phyloP scores from a whole-genome alignment of 2,113 vertebrate genomes.

The Grammomys surdaster region DNA sequence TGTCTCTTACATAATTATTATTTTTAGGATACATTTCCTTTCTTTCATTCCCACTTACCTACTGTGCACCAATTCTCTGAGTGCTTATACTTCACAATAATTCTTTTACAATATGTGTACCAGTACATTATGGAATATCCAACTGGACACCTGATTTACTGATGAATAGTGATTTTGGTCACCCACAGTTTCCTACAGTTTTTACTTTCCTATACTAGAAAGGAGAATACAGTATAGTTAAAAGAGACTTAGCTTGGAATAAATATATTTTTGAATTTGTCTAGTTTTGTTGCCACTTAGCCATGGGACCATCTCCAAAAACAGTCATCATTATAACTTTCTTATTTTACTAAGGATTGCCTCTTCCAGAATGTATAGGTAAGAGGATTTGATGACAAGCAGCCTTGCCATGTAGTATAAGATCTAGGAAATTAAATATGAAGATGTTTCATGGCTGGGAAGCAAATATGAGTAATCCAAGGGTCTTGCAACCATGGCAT shows the following conservation, averaged over 20 bases:
- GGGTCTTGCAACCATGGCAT: conserved; percentile 8
- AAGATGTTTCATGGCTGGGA: background rate
- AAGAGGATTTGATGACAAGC: background rate
- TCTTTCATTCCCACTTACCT: background rate
- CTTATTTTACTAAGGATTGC: background rate
- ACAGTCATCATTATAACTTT: background rate
- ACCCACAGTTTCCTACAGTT: background rate
- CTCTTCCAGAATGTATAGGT: conserved; percentile 22
- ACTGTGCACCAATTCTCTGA: background rate
- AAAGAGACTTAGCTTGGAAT: background rate
- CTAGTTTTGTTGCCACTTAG: background rate
- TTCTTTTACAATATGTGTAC: background rate
- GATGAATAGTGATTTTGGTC: background rate
- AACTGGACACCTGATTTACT: background rate
- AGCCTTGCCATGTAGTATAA: background rate
- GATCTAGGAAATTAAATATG: conserved; percentile 39
- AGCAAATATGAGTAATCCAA: conserved; percentile 18
- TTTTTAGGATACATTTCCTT: background rate
- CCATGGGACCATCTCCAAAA: no score
- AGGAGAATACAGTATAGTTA: background rate
- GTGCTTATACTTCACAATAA: background rate
- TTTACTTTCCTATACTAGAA: background rate
- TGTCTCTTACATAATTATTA: conserved; percentile 37
- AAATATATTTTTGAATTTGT: background rate
- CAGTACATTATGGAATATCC: background rate